A percentile compares a stretch with the other conserved stretches of the same genome.
Evolutionary conservation across 2,888 invertebrate genomes (phyloP).

Genomic region (Thera britannica): DNA sequence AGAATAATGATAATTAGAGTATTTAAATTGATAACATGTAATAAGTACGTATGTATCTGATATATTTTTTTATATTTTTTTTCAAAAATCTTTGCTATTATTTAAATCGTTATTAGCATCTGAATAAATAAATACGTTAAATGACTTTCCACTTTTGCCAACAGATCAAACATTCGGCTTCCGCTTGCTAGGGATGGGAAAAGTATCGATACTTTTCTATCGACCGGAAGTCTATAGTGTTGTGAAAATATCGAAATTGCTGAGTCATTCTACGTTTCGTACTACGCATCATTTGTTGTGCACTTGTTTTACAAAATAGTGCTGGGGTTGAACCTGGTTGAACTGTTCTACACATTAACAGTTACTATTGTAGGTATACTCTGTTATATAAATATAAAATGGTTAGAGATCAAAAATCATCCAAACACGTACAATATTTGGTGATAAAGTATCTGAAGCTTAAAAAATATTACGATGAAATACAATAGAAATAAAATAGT

Average conservation of each 20-base stretch:
- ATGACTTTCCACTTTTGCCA: constrained; percentile 35
- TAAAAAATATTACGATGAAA: too few relatives aligned
- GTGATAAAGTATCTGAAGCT: too few relatives aligned
- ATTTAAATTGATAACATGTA: too few relatives aligned
- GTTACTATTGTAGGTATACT: too few relatives aligned
- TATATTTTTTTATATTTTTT: not conserved
- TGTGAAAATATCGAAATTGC: constrained; percentile 45
- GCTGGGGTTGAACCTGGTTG: too few relatives aligned
- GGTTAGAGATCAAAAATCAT: too few relatives aligned
- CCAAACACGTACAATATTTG: too few relatives aligned
- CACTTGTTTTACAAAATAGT: not conserved
- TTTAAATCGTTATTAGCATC: too few relatives aligned
- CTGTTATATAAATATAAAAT: too few relatives aligned
- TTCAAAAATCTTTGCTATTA: not conserved
- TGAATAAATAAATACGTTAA: not conserved
- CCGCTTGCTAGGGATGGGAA: constrained; percentile 51
- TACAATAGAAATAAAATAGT: too few relatives aligned
- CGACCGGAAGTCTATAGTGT: constrained; percentile 54
- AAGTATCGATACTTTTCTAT: constrained; percentile 35
- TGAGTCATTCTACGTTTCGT: constrained; percentile 44
- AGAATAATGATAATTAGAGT: too few relatives aligned
- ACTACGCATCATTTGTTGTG: constrained; percentile 35
- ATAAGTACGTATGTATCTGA: not conserved
- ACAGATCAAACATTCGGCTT: constrained; percentile 30
- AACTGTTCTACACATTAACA: too few relatives aligned